A percentile compares a stretch with the other conserved stretches of the same genome.
These are phyloP conservation scores for Bombus huntii DNA, from an alignment of 1,140 invertebrate species.

Conservation along the genomic window DNA sequence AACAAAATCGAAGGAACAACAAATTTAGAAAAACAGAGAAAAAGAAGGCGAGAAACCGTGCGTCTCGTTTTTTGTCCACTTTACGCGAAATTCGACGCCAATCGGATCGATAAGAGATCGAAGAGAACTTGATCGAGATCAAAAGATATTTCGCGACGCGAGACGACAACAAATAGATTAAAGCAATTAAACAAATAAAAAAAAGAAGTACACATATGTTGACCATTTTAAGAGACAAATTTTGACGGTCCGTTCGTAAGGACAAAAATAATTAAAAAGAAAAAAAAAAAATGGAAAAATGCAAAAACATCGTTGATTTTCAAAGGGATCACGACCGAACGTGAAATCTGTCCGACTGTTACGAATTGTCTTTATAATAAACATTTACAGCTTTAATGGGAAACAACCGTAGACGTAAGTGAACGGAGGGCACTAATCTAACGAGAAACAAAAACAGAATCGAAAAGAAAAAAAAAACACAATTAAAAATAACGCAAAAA, in stretches of 20 bases:
- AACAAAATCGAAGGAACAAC: not conserved
- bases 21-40: not conserved
- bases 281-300: not conserved
- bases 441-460: conserved; percentile 18
- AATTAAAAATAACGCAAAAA: conserved; percentile 20
- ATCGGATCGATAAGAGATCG: not conserved
- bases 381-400: conserved; percentile 54
- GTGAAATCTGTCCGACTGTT: conserved; percentile 54
- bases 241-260: conserved; percentile 7
- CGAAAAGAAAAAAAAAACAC: conserved; percentile 9
- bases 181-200: not conserved
- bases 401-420: conserved; percentile 54
- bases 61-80: not conserved
- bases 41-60: not conserved
- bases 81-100: not conserved
- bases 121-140: not conserved
- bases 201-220: not conserved
- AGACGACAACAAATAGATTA: not conserved
- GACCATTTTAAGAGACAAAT: conserved; percentile 16
- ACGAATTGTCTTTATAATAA: conserved; percentile 54
- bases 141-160: not conserved
- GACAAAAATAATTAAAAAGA: not conserved
- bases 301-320: conserved; percentile 41
- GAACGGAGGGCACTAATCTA: conserved; percentile 48
- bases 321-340: conserved; percentile 32